A percentile compares a stretch with the other conserved stretches of the same genome.
Evolutionary conservation across 2,113 vertebrate genomes (phyloP).

Genomic region (Tyrannus savana): DNA sequence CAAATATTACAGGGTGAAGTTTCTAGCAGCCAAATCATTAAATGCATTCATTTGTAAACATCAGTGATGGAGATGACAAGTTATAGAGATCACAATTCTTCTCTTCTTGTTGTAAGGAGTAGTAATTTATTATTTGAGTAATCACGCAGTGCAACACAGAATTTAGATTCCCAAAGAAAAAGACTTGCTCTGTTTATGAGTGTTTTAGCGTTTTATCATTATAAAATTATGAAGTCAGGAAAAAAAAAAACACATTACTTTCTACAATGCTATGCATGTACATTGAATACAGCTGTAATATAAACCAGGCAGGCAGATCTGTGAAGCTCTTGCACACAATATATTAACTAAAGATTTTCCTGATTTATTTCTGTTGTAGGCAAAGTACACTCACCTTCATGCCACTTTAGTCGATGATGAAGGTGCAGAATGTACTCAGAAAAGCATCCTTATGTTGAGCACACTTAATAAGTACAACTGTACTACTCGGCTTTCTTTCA

Average conservation of each 20-base stretch:
- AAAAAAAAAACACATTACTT: neutral
- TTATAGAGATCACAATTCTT: constrained; percentile 1
- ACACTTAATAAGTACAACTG: neutral
- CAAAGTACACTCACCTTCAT: neutral
- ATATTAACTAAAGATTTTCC: neutral
- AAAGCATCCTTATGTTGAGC: neutral
- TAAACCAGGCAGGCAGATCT: neutral
- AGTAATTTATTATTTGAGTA: constrained; percentile 33
- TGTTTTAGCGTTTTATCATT: neutral
- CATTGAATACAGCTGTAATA: neutral
- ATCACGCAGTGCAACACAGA: neutral
- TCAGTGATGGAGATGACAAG: constrained; percentile 3
- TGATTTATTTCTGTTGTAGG: neutral
- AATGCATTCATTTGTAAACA: constrained; percentile 45
- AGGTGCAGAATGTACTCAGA: neutral
- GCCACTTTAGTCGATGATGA: neutral
- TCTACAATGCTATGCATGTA: neutral
- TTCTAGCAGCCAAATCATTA: neutral
- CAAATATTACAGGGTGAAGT: neutral
- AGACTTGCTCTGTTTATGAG: neutral
- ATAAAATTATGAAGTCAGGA: neutral
- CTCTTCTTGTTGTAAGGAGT: neutral
- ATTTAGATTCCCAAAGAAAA: neutral
- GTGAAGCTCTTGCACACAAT: neutral
- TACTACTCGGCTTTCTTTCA: neutral